Conservation (phyloP, 2,797 vertebrate species). For the Loriculus beryllinus region DNA sequence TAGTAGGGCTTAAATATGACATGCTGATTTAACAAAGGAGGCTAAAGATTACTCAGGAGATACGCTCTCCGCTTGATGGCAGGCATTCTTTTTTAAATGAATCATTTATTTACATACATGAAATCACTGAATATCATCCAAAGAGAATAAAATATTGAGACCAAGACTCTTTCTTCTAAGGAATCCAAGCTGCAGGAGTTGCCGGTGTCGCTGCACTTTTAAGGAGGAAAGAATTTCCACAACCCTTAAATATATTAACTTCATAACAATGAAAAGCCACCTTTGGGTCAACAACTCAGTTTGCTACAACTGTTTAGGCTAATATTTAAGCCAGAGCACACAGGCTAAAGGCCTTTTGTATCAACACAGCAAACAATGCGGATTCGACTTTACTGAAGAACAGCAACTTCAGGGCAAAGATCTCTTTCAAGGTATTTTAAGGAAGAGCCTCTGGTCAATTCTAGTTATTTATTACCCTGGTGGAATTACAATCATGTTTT, state of each 20-base stretch:
- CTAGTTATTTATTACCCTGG: neutral
- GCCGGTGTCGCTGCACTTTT: neutral
- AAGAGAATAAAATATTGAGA: neutral
- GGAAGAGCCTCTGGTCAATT: neutral
- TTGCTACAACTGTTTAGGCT: neutral
- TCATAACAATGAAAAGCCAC: constrained; percentile 6
- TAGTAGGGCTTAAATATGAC: neutral
- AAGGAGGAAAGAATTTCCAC: neutral
- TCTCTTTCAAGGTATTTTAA: neutral
- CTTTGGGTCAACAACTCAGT: neutral
- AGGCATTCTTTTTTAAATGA: neutral
- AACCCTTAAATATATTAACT: neutral
- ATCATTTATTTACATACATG: neutral
- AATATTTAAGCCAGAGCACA: constrained; percentile 23
- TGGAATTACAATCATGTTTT: neutral
- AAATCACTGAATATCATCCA: neutral
- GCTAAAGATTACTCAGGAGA: neutral
- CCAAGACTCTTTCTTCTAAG: neutral
- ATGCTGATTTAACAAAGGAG: neutral
- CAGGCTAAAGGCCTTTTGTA: neutral
- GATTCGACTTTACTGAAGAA: neutral
- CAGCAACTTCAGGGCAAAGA: neutral
- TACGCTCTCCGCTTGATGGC: neutral
- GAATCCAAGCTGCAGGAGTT: neutral
- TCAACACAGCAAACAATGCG: neutral